These are phyloP conservation scores for Elephas maximus DNA, from an alignment of 2,113 vertebrate species.

Conservation along the genomic window DNA sequence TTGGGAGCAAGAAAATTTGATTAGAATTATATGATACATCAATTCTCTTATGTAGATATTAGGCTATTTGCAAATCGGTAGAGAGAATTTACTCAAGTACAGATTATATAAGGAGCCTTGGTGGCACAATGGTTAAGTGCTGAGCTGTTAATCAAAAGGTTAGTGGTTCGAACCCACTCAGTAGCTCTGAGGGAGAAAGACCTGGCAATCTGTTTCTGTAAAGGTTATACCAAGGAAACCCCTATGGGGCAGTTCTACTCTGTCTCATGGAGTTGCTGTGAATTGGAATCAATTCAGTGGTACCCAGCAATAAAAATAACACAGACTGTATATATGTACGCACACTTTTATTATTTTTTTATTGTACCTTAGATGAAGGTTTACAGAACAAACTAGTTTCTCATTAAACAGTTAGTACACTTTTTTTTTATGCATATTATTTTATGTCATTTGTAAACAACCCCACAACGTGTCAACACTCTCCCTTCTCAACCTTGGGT, in stretches of 20 bases:
- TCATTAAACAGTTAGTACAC: no score
- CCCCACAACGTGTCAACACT: no score
- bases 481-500: no score
- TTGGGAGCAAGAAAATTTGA: slow-evolving; percentile 20
- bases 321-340: neutral
- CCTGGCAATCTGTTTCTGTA: neutral
- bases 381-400: no score
- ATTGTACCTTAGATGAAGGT: no score
- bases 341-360: neutral
- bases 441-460: no score
- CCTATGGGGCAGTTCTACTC: neutral
- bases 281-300: neutral
- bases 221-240: neutral
- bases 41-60: neutral
- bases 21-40: slow-evolving; percentile 6
- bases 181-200: no score
- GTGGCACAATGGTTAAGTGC: no score
- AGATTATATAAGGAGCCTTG: neutral
- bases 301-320: neutral
- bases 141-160: no score
- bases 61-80: neutral
- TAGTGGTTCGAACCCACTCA: no score
- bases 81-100: slow-evolving; percentile 34
- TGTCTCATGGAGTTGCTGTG: neutral
- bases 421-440: no score